Base-by-base conservation (phyloP, 1,140 invertebrate species). In the Druon quercuslanigerum region DNA sequence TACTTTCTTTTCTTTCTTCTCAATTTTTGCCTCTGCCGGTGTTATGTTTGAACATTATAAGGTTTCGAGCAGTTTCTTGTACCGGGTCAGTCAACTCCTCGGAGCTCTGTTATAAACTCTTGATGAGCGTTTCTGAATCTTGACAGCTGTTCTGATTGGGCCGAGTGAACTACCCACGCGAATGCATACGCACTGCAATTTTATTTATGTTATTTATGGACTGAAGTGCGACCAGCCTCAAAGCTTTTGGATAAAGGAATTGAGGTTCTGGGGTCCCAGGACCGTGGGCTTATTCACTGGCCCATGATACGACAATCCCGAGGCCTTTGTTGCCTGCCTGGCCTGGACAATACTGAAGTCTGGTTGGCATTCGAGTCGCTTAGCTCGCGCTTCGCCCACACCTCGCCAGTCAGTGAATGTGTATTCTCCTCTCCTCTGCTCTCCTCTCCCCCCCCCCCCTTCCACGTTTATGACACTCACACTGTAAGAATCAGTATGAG, bases 321-420 rank as follows among this genome's bases (percentile, higher is more conserved):
- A 72, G 66, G 66, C 52, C 54, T 80, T 77, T 78, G 76, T 72
- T 75, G 50, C 51, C 40, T 75, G 50, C 51, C 40, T 46, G 40
- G 40, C 40, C 40, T 46, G 40, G 9, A 46, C 40, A 46, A 46
- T 11, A 46, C 40, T 46, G 40, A 46, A 46, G 40, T 46, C 40
- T 33, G 40, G 7, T 9, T 46, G 9, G 40, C 40, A 46, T 46
- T 46, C 40, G 40, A 46, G 7, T 46, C 40, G 40, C 40, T 46
- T 46, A 46, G 8, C 40, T 8, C 40, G 40, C 40, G 40, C 40
- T 46, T 46, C 40, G 40, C 40, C 40, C 40, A 46, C 40, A 46
- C 40, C 25, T 33, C 25, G 25, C 25, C 7, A 46, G 40, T 11
- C 40, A 46, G 40, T 46, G 40, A 46, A 46, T 46, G 40, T 46